phyloP scores from a whole-genome alignment of 30 jellyfish, hydroid and myxozoan genomes.

The Sanderia malayensis region DNA sequence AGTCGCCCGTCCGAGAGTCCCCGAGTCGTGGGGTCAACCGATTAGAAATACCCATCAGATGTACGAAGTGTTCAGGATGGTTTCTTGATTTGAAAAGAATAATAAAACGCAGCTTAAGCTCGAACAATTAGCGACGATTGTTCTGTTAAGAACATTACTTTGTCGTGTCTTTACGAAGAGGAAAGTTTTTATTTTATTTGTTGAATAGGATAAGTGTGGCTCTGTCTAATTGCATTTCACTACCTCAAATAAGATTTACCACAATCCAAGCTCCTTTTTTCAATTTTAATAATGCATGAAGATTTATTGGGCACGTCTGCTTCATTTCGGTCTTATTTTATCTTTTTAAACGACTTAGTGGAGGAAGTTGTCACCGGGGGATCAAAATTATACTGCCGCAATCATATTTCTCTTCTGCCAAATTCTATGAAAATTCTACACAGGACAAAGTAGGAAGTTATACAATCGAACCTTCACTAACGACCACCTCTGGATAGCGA shows the following conservation, averaged over 20 bases:
- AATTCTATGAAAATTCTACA: no score
- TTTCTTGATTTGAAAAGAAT: neutral
- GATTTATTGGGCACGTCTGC: constrained; percentile 67
- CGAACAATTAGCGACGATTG: neutral
- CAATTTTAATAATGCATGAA: constrained; percentile 29
- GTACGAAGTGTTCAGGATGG: neutral
- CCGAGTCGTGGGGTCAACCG: no score
- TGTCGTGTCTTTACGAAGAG: neutral
- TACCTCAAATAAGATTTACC: constrained; percentile 72
- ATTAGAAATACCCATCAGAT: no score
- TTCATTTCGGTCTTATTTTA: constrained; percentile 55
- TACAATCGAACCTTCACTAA: no score
- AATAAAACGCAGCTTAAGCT: neutral
- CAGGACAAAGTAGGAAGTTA: no score
- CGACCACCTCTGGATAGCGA: no score
- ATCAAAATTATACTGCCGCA: no score
- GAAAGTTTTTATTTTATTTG: constrained; percentile 24
- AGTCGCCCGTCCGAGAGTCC: no score
- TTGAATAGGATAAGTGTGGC: constrained; percentile 64
- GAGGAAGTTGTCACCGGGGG: constrained; percentile 58
- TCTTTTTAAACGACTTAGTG: constrained; percentile 65
- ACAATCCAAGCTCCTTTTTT: constrained; percentile 39
- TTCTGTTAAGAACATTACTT: neutral
- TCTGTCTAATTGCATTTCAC: constrained; percentile 54
- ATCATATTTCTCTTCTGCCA: no score